phyloP scores from a whole-genome alignment of 2,797 vertebrate genomes.

The Naso thynnoides region DNA sequence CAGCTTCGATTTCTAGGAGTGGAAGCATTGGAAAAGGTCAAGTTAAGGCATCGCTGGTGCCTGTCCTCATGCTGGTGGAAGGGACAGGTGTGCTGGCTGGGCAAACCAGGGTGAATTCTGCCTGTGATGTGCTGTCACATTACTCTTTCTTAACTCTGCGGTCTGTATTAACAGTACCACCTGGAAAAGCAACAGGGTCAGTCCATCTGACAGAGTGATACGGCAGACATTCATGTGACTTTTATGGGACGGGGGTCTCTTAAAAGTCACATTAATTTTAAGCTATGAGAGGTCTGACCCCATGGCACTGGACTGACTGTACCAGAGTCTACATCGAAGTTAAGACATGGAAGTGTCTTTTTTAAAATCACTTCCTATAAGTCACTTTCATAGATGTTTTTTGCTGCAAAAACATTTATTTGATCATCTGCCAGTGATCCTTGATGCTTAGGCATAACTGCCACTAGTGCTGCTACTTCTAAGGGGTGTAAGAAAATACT shows the following conservation, averaged over 20 bases:
- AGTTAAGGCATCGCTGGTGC: slow-evolving; percentile 22
- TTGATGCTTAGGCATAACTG: background rate
- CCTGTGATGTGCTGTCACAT: slow-evolving; percentile 22
- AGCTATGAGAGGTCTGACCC: slow-evolving; percentile 32
- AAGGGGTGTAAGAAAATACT: too few relatives aligned
- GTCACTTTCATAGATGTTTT: background rate
- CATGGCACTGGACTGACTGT: background rate
- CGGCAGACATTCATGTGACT: slow-evolving; percentile 45
- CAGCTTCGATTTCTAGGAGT: slow-evolving; percentile 21
- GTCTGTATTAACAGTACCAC: slow-evolving; percentile 25
- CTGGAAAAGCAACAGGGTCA: slow-evolving; percentile 37
- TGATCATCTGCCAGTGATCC: background rate
- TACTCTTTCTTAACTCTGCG: slow-evolving; percentile 29
- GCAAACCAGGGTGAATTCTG: slow-evolving; percentile 19
- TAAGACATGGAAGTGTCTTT: background rate
- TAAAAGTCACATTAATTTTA: slow-evolving; percentile 58
- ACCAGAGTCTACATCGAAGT: slow-evolving; percentile 22
- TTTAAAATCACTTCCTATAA: background rate
- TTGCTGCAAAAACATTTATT: background rate
- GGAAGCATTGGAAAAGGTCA: slow-evolving; percentile 30
- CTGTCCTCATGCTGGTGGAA: slow-evolving; percentile 13
- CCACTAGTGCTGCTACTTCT: background rate
- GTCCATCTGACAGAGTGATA: slow-evolving; percentile 42
- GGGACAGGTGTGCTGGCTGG: slow-evolving; percentile 44
- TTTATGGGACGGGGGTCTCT: slow-evolving; percentile 51